These are phyloP conservation scores for Drosophila serrata DNA, from an alignment of 1,140 invertebrate genomes.

Conservation along the genomic window DNA sequence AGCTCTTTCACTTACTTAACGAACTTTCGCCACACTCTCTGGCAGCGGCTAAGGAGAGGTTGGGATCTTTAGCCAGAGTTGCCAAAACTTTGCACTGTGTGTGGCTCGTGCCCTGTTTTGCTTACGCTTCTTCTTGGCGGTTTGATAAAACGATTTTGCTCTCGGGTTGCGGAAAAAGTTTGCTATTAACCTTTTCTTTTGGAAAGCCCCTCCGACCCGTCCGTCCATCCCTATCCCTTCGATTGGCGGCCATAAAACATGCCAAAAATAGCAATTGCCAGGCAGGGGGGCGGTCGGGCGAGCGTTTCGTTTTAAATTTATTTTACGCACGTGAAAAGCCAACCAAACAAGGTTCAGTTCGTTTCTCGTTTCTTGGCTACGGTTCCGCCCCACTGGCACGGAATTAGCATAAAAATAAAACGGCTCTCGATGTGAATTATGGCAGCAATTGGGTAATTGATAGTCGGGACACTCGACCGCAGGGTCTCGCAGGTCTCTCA, in stretches of 20 bases:
- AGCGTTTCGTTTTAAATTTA: slow-evolving; percentile 64
- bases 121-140: slow-evolving; percentile 58
- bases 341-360: slow-evolving; percentile 26
- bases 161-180: slow-evolving; percentile 45
- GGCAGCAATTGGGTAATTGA: slow-evolving; percentile 52
- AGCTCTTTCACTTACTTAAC: slow-evolving; percentile 83
- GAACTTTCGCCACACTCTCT: slow-evolving; percentile 70
- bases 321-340: slow-evolving; percentile 73
- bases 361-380: neutral
- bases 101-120: slow-evolving; percentile 39
- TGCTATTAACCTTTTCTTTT: slow-evolving; percentile 72
- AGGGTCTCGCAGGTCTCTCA: neutral
- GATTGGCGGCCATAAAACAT: slow-evolving; percentile 62
- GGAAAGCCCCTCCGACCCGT: neutral
- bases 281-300: neutral
- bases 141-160: slow-evolving; percentile 56
- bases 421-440: slow-evolving; percentile 35
- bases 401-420: slow-evolving; percentile 71
- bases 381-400: slow-evolving; percentile 4
- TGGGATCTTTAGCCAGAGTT: slow-evolving; percentile 18
- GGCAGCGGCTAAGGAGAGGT: neutral
- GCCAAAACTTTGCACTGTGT: slow-evolving; percentile 37
- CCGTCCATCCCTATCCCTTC: neutral
- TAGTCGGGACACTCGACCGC: slow-evolving; percentile 23
- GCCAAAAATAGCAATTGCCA: slow-evolving; percentile 75